Base-by-base conservation (phyloP, 2,797 vertebrate genomes). In the Neomorphus geoffroyi region DNA sequence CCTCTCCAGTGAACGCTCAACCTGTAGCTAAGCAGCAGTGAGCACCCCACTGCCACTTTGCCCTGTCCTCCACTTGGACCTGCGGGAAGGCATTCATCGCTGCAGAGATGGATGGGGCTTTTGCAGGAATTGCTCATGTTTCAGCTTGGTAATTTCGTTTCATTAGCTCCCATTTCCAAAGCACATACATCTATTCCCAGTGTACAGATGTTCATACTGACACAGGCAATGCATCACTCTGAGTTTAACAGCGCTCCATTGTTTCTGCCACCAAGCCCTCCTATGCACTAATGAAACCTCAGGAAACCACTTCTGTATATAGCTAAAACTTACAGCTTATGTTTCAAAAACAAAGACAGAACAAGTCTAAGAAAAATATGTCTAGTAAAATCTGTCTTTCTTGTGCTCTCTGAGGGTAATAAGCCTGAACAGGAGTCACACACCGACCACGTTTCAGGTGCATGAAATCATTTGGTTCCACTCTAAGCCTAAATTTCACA, bases 31-130 rank as follows among this genome's bases (percentile, higher is more conserved):
- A 30, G 81, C 45, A 35, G 60, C 64, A 22, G n/a, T 1, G 27
- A 77, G 56, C 35, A 33, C 8, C 30, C 32, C 26, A 0, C 48
- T 3, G 66, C 77, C 9, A 19, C 37, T 10, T 30, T 7, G 9
- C 6, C 18, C 1, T 3, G 5, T 7, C 4, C 39, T 35, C 24
- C 11, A 1, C 19, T 24, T 3, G 9, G 48, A 21, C 16, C n/a
- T 6, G 21, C 2, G 0, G 39, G 65, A 28, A 57, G 27, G 28
- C 50, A 18, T 65, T 23, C 54, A 11, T 53, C 50, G 33, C 58
- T 2, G 18, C 41, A 13, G 2, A 18, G 37, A 6, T 2, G 33
- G 78, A 41, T 22, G 51, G 5, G 45, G 41, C 53, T 71, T 24
- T 35, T 3, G 0, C 30, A 30, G 56, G 30, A 37, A 87, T 21